These are phyloP conservation scores for Sinelater perroti DNA, from an alignment of 2,888 invertebrate genomes.

Conservation along the genomic window DNA sequence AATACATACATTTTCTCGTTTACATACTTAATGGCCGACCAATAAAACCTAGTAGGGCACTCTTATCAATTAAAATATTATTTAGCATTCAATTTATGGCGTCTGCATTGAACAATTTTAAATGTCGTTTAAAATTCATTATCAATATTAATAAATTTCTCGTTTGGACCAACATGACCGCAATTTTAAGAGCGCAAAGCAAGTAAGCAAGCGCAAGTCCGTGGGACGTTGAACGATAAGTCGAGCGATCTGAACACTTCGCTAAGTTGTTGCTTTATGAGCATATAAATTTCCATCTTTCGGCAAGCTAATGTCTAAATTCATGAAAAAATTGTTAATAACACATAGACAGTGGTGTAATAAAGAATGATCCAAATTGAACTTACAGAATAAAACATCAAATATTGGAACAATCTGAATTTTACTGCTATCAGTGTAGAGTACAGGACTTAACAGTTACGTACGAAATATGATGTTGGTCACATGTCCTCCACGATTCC, in stretches of 20 bases:
- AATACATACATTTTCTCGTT: constrained; percentile 35
- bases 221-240: constrained; percentile 13
- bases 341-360: too few species aligned
- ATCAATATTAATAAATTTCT: constrained; percentile 21
- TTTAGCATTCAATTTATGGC: constrained; percentile 32
- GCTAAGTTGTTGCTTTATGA: constrained; percentile 17
- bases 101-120: constrained; percentile 21
- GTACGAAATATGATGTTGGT: too few species aligned
- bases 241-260: background rate
- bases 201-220: background rate
- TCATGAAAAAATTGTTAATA: too few species aligned
- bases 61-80: constrained; percentile 33
- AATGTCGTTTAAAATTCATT: constrained; percentile 23
- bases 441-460: too few species aligned
- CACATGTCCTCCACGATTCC: too few species aligned
- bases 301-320: too few species aligned
- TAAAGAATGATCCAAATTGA: too few species aligned
- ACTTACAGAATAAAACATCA: too few species aligned
- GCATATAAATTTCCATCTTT: constrained; percentile 13
- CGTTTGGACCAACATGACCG: constrained; percentile 5
- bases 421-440: too few species aligned
- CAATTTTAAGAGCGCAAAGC: too few species aligned
- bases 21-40: constrained; percentile 35
- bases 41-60: constrained; percentile 31
- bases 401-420: too few species aligned